These are phyloP conservation scores for Pteropus rufus DNA, from an alignment of 2,797 vertebrate genomes.

Conservation along the genomic window DNA sequence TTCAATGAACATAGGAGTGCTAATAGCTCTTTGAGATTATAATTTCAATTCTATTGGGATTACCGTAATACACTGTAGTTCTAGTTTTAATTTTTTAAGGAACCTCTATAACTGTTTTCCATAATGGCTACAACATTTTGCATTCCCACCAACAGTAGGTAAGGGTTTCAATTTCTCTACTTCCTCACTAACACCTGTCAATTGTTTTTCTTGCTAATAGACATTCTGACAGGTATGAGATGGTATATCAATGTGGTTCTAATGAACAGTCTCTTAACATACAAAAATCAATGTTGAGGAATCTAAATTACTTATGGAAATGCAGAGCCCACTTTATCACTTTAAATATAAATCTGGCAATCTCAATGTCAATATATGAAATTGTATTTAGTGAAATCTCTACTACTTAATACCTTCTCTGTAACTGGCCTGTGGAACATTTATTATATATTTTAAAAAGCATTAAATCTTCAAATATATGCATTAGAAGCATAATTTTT, in stretches of 20 bases:
- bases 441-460: neutral
- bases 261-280: neutral
- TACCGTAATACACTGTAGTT: neutral
- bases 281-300: neutral
- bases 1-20: neutral
- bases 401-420: neutral
- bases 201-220: neutral
- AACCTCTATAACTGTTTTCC: neutral
- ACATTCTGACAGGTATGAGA: neutral
- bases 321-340: neutral
- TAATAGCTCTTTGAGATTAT: neutral
- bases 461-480: neutral
- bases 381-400: neutral
- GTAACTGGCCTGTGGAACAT: neutral
- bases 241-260: neutral
- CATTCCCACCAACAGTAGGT: neutral
- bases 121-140: neutral
- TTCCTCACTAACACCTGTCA: neutral
- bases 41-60: neutral
- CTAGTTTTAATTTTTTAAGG: neutral
- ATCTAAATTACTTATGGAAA: neutral
- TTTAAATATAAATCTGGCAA: neutral
- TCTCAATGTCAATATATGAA: neutral
- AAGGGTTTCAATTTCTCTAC: neutral
- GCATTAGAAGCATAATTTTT: neutral